Conservation (phyloP, 2,113 vertebrate species). For the Phyllopteryx taeniolatus region DNA sequence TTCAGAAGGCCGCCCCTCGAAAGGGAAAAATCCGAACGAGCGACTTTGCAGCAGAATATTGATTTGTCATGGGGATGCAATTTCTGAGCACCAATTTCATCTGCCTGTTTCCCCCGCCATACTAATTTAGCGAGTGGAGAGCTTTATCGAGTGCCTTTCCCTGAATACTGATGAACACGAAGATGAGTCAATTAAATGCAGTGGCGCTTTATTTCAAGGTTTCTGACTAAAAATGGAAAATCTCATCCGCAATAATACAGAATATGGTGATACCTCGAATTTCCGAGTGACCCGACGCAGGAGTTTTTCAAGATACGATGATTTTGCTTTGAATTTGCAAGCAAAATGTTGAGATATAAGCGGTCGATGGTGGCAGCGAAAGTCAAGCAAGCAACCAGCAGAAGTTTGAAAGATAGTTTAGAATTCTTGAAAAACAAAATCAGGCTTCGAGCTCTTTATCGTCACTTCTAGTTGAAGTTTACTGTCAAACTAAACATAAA, state of each 20-base stretch:
- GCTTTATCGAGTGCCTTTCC: constrained; percentile 45
- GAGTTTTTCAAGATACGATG: no score
- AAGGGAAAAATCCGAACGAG: constrained; percentile 25
- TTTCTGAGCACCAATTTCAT: constrained; percentile 45
- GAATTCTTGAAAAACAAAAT: no score
- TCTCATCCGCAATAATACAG: neutral
- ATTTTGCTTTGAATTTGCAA: no score
- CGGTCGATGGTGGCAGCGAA: no score
- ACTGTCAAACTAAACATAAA: no score
- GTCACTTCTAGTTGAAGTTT: no score
- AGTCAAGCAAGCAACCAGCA: no score
- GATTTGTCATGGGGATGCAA: constrained; percentile 51
- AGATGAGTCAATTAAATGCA: constrained; percentile 21
- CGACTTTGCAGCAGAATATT: constrained; percentile 43
- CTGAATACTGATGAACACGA: constrained; percentile 56
- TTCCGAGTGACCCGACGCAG: no score
- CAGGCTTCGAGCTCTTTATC: no score
- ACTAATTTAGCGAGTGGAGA: constrained; percentile 47
- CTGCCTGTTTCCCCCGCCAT: constrained; percentile 36
- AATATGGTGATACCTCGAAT: neutral
- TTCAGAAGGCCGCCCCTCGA: constrained; percentile 40
- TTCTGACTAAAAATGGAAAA: neutral
- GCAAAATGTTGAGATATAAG: no score
- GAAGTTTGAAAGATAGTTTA: no score
- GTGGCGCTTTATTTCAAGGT: constrained; percentile 8